A percentile compares a stretch with the other conserved stretches of the same genome.
phyloP scores from a whole-genome alignment of 2,888 invertebrate species.

The Lycaena phlaeas region DNA sequence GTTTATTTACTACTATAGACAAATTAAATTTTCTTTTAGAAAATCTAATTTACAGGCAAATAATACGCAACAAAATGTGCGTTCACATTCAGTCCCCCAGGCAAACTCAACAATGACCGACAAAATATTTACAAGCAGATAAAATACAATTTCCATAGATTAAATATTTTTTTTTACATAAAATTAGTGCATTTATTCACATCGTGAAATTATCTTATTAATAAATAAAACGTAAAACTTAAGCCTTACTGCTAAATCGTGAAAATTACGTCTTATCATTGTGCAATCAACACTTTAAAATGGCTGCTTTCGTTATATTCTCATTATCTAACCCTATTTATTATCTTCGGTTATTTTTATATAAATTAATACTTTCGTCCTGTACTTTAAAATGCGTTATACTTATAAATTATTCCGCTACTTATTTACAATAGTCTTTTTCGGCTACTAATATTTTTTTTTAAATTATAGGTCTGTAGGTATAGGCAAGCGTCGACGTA shows the following conservation, averaged over 20 bases:
- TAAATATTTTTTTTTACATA: conserved; percentile 47
- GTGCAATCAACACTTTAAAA: conserved; percentile 18
- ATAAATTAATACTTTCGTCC: conserved; percentile 49
- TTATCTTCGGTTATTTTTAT: conserved; percentile 52
- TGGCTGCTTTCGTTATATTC: conserved; percentile 24
- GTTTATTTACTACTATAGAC: no score
- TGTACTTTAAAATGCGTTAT: conserved; percentile 47
- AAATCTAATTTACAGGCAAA: no score
- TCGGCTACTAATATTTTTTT: conserved; percentile 44
- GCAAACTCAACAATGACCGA: conserved; percentile 26
- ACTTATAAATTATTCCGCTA: conserved; percentile 53
- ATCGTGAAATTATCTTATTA: conserved; percentile 41
- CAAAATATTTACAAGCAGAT: conserved; percentile 34
- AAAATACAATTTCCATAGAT: conserved; percentile 49
- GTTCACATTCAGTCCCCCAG: conserved; percentile 16
- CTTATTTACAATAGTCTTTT: conserved; percentile 62
- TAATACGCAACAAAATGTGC: no score
- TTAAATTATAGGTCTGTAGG: conserved; percentile 33
- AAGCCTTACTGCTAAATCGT: conserved; percentile 38
- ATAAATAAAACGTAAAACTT: conserved; percentile 36
- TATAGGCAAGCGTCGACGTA: conserved; percentile 57
- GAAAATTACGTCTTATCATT: conserved; percentile 30
- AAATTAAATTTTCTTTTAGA: no score
- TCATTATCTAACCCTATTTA: conserved; percentile 50
- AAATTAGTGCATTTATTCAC: conserved; percentile 62